Evolutionary conservation across 2,888 invertebrate species (phyloP).

Genomic region (Scaptomyza reducta): DNA sequence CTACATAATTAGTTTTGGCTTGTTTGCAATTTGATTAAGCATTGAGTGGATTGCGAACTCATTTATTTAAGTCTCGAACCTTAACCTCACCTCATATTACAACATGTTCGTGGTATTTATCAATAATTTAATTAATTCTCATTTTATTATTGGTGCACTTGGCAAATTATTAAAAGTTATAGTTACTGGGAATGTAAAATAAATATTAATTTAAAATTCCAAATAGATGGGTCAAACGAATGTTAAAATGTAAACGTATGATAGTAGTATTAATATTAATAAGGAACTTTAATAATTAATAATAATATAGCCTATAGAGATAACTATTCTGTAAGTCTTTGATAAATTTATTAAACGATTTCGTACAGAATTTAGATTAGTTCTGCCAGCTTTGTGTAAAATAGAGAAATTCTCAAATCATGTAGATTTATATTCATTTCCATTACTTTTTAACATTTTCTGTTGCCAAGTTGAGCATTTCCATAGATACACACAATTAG

Average conservation of each 20-base stretch:
- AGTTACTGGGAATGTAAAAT: slow-evolving; percentile 19
- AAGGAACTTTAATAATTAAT: neutral
- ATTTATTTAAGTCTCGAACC: slow-evolving; percentile 45
- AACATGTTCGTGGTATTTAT: slow-evolving; percentile 26
- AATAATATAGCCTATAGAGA: neutral
- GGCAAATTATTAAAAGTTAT: slow-evolving; percentile 26
- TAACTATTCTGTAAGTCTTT: neutral
- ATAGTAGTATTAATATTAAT: neutral
- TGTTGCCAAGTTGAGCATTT: slow-evolving; percentile 10
- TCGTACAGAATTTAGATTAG: too few species aligned
- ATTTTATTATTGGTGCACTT: slow-evolving; percentile 15
- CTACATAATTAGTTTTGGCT: slow-evolving; percentile 65
- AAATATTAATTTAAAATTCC: slow-evolving; percentile 37
- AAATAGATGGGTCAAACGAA: neutral
- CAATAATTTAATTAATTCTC: slow-evolving; percentile 61
- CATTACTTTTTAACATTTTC: neutral
- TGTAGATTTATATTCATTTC: too few species aligned
- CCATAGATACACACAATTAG: neutral
- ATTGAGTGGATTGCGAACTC: slow-evolving; percentile 48
- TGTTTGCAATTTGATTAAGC: slow-evolving; percentile 68
- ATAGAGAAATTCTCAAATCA: too few species aligned
- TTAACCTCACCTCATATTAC: neutral
- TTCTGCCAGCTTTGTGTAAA: too few species aligned
- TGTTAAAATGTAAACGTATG: neutral
- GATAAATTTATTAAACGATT: too few species aligned